phyloP scores from a whole-genome alignment of 2,113 vertebrate genomes.

The Catharus minimus region DNA sequence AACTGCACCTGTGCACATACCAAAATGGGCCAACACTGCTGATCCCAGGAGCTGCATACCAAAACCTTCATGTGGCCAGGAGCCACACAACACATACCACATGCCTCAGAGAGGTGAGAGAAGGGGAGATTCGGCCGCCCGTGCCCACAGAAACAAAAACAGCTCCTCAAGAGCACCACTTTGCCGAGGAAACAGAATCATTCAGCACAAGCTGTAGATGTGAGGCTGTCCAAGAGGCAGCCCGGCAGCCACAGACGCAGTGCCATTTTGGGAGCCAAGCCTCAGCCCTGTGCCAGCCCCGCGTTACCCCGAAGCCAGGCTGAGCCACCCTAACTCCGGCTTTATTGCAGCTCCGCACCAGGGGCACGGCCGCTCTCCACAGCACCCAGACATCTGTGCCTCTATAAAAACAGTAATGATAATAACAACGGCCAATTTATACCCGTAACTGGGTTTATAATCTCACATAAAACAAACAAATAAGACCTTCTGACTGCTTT shows the following conservation, averaged over 20 bases:
- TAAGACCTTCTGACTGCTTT: neutral
- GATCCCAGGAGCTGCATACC: neutral
- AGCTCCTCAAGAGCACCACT: neutral
- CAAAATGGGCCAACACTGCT: neutral
- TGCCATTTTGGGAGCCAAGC: neutral
- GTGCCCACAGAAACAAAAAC: neutral
- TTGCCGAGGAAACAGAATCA: neutral
- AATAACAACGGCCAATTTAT: neutral
- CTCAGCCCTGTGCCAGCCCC: neutral
- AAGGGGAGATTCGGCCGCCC: neutral
- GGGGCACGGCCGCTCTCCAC: fast-evolving
- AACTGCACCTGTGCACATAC: neutral
- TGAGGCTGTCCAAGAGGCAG: neutral
- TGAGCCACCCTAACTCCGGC: fast-evolving
- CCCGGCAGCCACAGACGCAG: fast-evolving
- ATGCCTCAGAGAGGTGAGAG: neutral
- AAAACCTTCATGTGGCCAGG: neutral
- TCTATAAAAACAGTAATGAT: neutral
- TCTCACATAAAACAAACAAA: neutral
- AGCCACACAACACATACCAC: neutral
- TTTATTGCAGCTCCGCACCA: neutral
- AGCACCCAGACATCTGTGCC: neutral
- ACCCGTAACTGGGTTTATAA: neutral
- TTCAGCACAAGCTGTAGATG: neutral
- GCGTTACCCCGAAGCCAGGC: fast-evolving